Base-by-base conservation (phyloP, 2,113 vertebrate genomes). In the Copsychus sechellarum region DNA sequence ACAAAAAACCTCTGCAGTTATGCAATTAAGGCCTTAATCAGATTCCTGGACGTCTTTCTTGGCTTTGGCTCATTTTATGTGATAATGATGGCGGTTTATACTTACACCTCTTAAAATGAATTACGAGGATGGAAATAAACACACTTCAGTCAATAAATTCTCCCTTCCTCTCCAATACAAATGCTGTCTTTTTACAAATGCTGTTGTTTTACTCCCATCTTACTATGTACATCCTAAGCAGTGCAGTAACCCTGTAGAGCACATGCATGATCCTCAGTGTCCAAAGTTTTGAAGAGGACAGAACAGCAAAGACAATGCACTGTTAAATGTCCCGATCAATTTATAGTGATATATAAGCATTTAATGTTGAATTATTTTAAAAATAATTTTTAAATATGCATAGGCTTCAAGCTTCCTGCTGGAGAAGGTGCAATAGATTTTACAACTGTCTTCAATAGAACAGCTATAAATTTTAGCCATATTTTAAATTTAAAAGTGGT, bases 101-200 rank as follows among this genome's bases (percentile, higher is more conserved):
- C n/a, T 71, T 86, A 48, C 22, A 79, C 28, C 53, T 89, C 83
- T 88, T 96, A 72, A 93, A 94, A 61, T 72, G 29, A 95, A 74
- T 81, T 74, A 78, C 4, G 11, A 89, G 22, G n/a, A 19, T 64
- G 42, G n/a, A 81, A 90, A 91, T 77, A 81, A 86, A 80, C 28
- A 77, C 38, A n/a, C 60, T 74, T 73, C 62, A 78, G 53, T 22
- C 43, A 81, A 61, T 86, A 92, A 92, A 71, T 86, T 90, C 58
- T 91, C 56, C 36, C 38, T 65, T 76, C 31, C 18, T 76, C 14
- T 93, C 42, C 54, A 43, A 78, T 48, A 43, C 13, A 88, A 94
- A 47, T 70, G 15, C 26, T 74, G n/a, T 16, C 3, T 38, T 42
- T 50, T 83, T 64, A 19, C 45, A n/a, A n/a, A n/a, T 74, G 40